These are phyloP conservation scores for Paguma larvata DNA, from an alignment of 2,797 vertebrate species.

Conservation along the genomic window DNA sequence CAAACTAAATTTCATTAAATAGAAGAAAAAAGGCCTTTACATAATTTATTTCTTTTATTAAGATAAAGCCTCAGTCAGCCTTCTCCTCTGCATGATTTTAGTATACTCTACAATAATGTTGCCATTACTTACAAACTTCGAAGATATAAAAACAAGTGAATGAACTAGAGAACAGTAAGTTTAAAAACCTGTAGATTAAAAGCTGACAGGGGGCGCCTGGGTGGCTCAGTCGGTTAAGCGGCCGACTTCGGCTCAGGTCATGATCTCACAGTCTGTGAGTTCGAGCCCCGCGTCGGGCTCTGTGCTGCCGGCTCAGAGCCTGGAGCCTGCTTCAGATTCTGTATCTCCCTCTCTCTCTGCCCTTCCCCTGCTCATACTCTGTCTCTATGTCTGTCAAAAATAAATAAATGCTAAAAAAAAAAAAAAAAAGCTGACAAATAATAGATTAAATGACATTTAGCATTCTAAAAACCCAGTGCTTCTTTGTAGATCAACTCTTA, in stretches of 20 bases:
- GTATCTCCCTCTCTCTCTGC: too few species aligned
- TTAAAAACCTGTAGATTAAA: constrained; percentile 7
- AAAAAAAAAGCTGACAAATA: too few species aligned
- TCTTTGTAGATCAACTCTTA: constrained; percentile 15
- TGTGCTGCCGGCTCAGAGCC: too few species aligned
- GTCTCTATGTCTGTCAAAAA: too few species aligned
- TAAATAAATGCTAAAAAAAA: too few species aligned
- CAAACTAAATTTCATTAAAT: constrained; percentile 28
- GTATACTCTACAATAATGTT: not conserved
- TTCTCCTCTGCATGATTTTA: not conserved
- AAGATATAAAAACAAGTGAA: constrained; percentile 41
- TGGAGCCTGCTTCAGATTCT: too few species aligned
- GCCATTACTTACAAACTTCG: not conserved
- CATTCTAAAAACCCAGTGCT: not conserved
- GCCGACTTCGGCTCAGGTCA: too few species aligned
- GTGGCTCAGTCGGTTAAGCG: too few species aligned
- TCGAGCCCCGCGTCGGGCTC: too few species aligned
- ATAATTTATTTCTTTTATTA: constrained; percentile 30
- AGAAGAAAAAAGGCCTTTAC: not conserved
- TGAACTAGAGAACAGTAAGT: not conserved
- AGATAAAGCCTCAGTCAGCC: not conserved
- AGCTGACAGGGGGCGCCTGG: too few species aligned
- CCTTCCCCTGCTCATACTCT: too few species aligned
- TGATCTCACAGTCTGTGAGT: too few species aligned
- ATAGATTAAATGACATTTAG: not conserved